Conservation (phyloP, 2,797 vertebrate genomes). For the Helostoma temminkii region DNA sequence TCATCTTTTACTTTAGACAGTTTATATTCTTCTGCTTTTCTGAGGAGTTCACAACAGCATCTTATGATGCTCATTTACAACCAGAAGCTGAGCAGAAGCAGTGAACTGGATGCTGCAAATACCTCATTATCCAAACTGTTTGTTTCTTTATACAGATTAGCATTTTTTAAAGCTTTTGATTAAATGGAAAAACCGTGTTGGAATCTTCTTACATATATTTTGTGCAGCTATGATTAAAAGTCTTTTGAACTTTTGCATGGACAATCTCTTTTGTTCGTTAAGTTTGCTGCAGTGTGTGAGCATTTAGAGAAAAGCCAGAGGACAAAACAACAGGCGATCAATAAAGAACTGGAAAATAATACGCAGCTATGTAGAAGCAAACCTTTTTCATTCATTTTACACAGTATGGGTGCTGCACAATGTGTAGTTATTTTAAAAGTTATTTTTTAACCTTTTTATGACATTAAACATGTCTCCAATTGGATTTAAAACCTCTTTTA, state of each 20-base stretch:
- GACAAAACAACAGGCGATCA: conserved; percentile 5
- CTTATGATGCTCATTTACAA: neutral
- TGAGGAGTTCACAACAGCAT: neutral
- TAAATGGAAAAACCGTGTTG: no score
- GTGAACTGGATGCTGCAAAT: neutral
- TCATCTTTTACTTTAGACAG: neutral
- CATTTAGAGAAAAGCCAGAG: conserved; percentile 19
- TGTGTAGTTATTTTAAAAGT: neutral
- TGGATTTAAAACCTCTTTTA: no score
- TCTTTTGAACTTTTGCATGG: neutral
- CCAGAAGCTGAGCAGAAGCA: neutral
- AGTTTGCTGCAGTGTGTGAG: conserved; percentile 13
- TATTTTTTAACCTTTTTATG: no score
- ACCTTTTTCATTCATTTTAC: neutral
- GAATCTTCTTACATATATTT: no score
- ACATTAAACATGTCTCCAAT: neutral
- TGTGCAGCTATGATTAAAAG: neutral
- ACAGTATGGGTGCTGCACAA: neutral
- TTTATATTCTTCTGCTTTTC: neutral
- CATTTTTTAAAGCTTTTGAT: neutral
- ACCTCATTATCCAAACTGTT: neutral
- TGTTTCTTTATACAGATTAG: no score
- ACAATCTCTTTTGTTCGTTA: neutral
- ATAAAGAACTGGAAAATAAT: conserved; percentile 19
- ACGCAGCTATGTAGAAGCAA: neutral